Percentiles rank a stretch among this genome's conserved stretches.
These are phyloP conservation scores for Ommatoiulus sabulosus DNA, from an alignment of 2,888 invertebrate genomes.

Conservation along the genomic window DNA sequence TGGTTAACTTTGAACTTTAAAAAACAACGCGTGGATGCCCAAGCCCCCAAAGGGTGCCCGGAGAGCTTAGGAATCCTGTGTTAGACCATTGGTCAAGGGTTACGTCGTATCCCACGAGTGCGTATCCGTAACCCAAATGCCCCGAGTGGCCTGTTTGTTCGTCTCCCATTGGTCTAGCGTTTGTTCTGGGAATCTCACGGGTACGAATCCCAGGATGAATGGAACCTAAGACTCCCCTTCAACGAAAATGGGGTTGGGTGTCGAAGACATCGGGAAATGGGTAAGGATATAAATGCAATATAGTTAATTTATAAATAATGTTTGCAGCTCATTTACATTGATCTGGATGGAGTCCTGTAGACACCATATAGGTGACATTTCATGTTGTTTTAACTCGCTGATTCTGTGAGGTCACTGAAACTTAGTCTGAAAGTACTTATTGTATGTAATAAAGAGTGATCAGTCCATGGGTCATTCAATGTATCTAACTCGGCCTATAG, in stretches of 20 bases:
- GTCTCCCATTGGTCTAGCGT: conserved; percentile 33
- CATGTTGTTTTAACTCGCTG: too few relatives aligned
- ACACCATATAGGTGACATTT: too few relatives aligned
- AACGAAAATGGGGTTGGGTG: neutral
- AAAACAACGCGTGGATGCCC: neutral
- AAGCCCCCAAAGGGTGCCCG: neutral
- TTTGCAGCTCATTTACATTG: too few relatives aligned
- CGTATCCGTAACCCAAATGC: conserved; percentile 26
- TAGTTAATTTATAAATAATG: too few relatives aligned
- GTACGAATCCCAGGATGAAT: conserved; percentile 3
- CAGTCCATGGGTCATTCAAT: too few relatives aligned
- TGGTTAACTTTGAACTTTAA: neutral
- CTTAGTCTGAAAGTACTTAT: too few relatives aligned
- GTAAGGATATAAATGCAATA: neutral
- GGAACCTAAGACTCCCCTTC: neutral
- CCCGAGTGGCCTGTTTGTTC: neutral
- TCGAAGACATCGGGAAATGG: neutral
- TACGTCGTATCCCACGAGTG: conserved; percentile 29
- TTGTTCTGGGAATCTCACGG: conserved; percentile 4
- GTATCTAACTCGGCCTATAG: too few relatives aligned
- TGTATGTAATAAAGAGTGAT: too few relatives aligned
- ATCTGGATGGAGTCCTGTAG: too few relatives aligned
- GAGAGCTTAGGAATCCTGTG: conserved; percentile 22
- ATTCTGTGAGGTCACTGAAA: too few relatives aligned
- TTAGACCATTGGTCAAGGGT: conserved; percentile 8